phyloP scores from a whole-genome alignment of 1,140 invertebrate species.

The Cecropterus lyciades region DNA sequence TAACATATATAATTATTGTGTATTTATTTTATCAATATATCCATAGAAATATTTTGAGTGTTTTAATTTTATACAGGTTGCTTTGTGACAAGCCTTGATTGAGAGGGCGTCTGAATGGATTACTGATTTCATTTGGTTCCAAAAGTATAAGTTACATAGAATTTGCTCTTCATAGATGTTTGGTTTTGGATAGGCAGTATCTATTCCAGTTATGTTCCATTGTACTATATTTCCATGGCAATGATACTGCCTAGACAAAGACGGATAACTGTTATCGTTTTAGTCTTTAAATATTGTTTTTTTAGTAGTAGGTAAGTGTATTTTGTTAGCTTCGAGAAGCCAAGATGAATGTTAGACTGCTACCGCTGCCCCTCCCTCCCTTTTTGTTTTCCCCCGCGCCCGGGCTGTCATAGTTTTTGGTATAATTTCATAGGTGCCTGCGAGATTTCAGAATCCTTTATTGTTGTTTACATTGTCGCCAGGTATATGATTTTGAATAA shows the following conservation, averaged over 20 bases:
- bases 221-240: conserved; percentile 45
- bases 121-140: conserved; percentile 57
- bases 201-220: conserved; percentile 47
- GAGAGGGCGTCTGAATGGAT: conserved; percentile 52
- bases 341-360: conserved; percentile 83
- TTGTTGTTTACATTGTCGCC: conserved; percentile 84
- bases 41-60: conserved; percentile 53
- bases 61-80: conserved; percentile 52
- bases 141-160: conserved; percentile 74
- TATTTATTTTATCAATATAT: conserved; percentile 58
- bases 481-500: conserved; percentile 77
- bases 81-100: conserved; percentile 75
- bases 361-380: conserved; percentile 73
- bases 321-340: conserved; percentile 83
- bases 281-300: conserved; percentile 72
- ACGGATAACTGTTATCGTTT: conserved; percentile 57
- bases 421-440: conserved; percentile 83
- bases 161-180: conserved; percentile 74
- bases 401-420: conserved; percentile 78
- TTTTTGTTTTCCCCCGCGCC: conserved; percentile 74
- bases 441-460: conserved; percentile 78
- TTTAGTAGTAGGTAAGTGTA: conserved; percentile 81
- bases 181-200: conserved; percentile 76
- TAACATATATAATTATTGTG: conserved; percentile 50
- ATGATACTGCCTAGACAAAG: conserved; percentile 73